Percentiles rank a stretch among this genome's conserved stretches.
Conservation (phyloP, 2,113 vertebrate species). For the Hypanus sabinus region DNA sequence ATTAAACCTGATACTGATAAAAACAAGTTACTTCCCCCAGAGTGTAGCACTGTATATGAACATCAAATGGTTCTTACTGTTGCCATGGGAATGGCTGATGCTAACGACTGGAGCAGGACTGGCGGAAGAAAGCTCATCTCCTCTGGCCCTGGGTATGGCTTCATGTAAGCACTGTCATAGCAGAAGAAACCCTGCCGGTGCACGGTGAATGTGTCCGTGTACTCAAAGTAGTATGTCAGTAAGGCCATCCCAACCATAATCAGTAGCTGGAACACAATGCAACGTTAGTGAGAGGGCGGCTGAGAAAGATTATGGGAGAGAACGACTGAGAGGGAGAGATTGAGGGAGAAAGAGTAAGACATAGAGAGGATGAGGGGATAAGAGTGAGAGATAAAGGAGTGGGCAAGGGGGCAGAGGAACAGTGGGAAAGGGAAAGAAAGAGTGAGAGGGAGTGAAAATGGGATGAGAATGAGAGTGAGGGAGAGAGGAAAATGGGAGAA, state of each 20-base stretch:
- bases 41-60: not conserved
- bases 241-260: slow-evolving; percentile 78
- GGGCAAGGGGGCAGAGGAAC: not conserved
- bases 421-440: not conserved
- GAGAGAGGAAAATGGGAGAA: not conserved
- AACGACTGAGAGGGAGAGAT: not conserved
- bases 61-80: slow-evolving; percentile 59
- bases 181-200: slow-evolving; percentile 87
- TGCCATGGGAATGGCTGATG: slow-evolving; percentile 71
- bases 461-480: not conserved
- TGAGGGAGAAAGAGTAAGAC: not conserved
- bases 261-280: slow-evolving; percentile 75
- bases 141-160: slow-evolving; percentile 79
- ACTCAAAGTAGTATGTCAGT: slow-evolving; percentile 84
- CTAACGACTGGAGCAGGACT: slow-evolving; percentile 70
- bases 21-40: not conserved
- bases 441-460: not conserved
- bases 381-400: not conserved
- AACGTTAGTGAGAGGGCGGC: slow-evolving; percentile 39
- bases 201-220: slow-evolving; percentile 82
- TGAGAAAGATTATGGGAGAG: not conserved
- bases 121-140: slow-evolving; percentile 72
- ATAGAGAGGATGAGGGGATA: not conserved
- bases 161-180: slow-evolving; percentile 73
- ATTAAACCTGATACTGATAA: too few relatives aligned